Conservation (phyloP, 23 tunicate species). For the Halocynthia aurantium region DNA sequence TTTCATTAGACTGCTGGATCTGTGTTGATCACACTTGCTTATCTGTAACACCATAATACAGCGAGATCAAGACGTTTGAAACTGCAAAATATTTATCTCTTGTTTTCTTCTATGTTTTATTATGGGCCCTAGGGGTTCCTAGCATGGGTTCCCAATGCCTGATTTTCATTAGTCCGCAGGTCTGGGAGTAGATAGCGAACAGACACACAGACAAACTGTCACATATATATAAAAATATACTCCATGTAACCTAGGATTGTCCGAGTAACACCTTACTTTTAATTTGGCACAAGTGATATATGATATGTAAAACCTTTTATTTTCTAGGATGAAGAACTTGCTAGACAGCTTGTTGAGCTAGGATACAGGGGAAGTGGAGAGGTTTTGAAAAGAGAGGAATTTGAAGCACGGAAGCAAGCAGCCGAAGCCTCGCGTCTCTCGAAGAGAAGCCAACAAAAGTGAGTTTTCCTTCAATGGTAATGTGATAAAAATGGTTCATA, state of each 20-base stretch:
- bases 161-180: no score
- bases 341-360: constrained; percentile 94
- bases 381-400: constrained; percentile 94
- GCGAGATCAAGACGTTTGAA: no score
- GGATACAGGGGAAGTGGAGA: constrained; percentile 98
- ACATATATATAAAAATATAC: no score
- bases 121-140: no score
- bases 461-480: background rate
- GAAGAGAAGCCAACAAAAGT: constrained; percentile 93
- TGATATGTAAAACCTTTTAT: background rate
- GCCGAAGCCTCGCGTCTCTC: constrained; percentile 92
- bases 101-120: no score
- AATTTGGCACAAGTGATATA: background rate
- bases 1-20: no score
- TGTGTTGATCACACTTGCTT: no score
- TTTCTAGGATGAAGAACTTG: constrained; percentile 79
- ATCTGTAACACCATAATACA: no score
- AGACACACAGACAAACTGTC: no score
- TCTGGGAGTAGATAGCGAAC: no score
- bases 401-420: constrained; percentile 85
- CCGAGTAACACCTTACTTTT: background rate
- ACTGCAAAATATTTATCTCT: no score
- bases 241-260: background rate
- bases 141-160: no score
- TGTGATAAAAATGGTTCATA: background rate